Conservation (phyloP, 2,113 vertebrate species). For the Rhabdomys dilectus region DNA sequence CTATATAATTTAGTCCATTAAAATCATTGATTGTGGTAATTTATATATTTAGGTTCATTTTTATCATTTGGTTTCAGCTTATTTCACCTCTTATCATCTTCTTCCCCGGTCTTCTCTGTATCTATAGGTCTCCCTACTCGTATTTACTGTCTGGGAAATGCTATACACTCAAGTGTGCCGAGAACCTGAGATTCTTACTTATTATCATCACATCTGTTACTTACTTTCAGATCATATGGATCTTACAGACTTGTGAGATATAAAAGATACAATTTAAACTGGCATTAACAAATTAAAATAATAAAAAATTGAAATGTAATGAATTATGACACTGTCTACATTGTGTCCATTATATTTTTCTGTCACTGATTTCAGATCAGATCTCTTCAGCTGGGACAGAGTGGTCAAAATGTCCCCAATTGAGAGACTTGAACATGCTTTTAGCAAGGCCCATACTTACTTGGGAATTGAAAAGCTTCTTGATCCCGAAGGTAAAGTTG, state of each 20-base stretch:
- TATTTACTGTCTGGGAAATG: constrained; percentile 5
- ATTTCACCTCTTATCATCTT: neutral
- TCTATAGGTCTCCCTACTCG: neutral
- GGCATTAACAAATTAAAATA: neutral
- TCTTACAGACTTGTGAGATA: neutral
- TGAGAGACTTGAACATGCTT: constrained; percentile 95
- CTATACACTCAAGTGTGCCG: neutral
- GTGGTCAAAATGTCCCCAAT: constrained; percentile 88
- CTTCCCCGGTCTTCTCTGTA: neutral
- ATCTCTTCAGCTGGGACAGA: constrained; percentile 93
- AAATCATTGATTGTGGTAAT: neutral
- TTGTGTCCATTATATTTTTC: neutral
- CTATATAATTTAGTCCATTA: constrained; percentile 2
- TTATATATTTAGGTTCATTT: constrained; percentile 1
- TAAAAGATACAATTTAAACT: neutral
- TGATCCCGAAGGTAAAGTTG: constrained; percentile 95
- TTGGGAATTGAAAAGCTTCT: constrained; percentile 95
- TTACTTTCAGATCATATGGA: constrained; percentile 11
- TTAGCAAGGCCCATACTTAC: constrained; percentile 93
- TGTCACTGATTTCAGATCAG: constrained; percentile 89
- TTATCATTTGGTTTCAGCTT: neutral
- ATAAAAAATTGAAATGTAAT: neutral
- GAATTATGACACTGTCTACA: neutral
- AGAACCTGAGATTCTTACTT: neutral
- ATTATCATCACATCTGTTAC: neutral